Evolutionary conservation across 2,888 invertebrate species (phyloP).

Genomic region (Allolobophora icterica): DNA sequence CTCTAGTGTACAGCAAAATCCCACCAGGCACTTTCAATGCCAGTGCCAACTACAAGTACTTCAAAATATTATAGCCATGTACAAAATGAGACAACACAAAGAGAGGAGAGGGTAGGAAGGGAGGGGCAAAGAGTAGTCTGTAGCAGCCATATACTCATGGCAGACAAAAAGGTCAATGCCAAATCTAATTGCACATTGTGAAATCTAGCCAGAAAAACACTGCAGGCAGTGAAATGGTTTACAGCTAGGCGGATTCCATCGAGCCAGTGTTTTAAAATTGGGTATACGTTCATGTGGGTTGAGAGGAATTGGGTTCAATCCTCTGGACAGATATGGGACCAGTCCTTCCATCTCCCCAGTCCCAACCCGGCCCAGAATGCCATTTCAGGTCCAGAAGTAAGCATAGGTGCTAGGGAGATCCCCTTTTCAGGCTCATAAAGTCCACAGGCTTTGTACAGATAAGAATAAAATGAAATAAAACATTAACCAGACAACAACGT

Average conservation of each 20-base stretch:
- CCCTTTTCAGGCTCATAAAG: not conserved
- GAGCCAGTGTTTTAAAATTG: not conserved
- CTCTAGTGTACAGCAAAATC: slow-evolving; percentile 1
- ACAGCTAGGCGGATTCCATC: not conserved
- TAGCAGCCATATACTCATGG: not conserved
- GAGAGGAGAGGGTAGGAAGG: not conserved
- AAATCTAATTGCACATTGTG: slow-evolving; percentile 17
- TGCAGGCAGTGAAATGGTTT: slow-evolving; percentile 7
- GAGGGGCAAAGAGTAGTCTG: not conserved
- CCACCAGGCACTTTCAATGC: not conserved
- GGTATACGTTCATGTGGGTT: not conserved
- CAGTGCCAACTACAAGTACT: not conserved
- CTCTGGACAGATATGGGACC: not conserved
- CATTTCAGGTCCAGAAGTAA: not conserved
- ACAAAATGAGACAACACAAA: not conserved
- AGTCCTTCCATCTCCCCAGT: not conserved
- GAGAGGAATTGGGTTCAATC: too few species aligned
- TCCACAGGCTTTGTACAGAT: not conserved
- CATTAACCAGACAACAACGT: not conserved
- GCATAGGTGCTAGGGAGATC: not conserved
- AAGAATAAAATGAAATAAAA: not conserved
- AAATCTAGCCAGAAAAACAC: slow-evolving; percentile 1
- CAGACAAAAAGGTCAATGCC: slow-evolving; percentile 17
- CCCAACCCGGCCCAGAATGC: not conserved
- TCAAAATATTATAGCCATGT: not conserved